Conservation (phyloP, 2,888 invertebrate genomes). For the Plebejus argus region DNA sequence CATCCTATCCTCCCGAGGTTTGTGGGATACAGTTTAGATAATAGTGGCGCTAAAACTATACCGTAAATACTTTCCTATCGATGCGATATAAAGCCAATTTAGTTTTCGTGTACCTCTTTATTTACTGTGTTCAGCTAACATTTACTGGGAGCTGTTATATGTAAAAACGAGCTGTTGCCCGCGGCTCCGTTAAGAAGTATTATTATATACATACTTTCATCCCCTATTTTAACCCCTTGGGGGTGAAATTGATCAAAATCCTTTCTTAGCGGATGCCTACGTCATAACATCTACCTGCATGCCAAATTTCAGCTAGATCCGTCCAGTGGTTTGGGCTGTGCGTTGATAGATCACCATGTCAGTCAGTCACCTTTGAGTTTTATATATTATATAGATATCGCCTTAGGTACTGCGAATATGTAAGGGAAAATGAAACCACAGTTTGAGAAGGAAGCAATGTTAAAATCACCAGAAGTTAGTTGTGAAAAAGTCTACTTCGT, state of each 20-base stretch:
- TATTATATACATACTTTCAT: too few species aligned
- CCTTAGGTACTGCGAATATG: neutral
- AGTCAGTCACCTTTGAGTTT: too few species aligned
- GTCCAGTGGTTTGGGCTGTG: too few species aligned
- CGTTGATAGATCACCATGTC: too few species aligned
- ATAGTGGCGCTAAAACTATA: slow-evolving; percentile 25
- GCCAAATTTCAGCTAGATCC: too few species aligned
- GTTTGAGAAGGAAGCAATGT: neutral
- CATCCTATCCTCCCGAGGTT: slow-evolving; percentile 25
- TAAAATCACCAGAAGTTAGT: slow-evolving; percentile 64
- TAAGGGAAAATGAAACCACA: neutral
- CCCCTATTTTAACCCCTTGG: too few species aligned
- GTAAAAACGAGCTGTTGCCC: too few species aligned
- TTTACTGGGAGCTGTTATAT: neutral
- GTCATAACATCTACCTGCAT: too few species aligned
- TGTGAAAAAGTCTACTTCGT: slow-evolving; percentile 63
- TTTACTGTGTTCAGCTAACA: neutral
- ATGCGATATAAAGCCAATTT: slow-evolving; percentile 4
- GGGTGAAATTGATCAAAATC: too few species aligned
- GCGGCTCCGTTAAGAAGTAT: too few species aligned
- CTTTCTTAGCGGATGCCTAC: too few species aligned
- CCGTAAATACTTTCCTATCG: slow-evolving; percentile 28
- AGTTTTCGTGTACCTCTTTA: slow-evolving; percentile 18
- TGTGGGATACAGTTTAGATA: slow-evolving; percentile 31
- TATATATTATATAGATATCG: neutral